Percentiles rank a stretch among this genome's conserved stretches.
Conservation (phyloP, 2,113 vertebrate genomes). For the Megaceryle maxima region DNA sequence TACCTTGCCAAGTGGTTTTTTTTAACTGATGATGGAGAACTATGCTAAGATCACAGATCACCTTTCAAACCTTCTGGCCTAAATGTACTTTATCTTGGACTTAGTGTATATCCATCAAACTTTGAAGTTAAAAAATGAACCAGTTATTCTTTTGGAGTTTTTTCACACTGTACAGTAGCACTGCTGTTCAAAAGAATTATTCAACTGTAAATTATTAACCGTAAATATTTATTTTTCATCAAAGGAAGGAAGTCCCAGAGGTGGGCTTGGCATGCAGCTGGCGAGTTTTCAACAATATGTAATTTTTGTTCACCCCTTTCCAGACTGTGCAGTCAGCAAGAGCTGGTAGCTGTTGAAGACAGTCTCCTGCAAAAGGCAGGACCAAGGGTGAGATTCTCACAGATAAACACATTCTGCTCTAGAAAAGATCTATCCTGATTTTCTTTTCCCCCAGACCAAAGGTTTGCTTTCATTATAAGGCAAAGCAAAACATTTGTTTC, state of each 20-base stretch:
- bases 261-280: conserved; percentile 31
- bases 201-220: background rate
- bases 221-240: conserved; percentile 58
- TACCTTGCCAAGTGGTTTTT: conserved; percentile 6
- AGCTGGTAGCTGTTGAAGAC: conserved; percentile 9
- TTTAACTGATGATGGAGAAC: conserved; percentile 30
- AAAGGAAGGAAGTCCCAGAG: conserved; percentile 30
- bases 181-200: conserved; percentile 11
- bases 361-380: background rate
- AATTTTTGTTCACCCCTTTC: background rate
- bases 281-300: background rate
- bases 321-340: conserved; percentile 9
- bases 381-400: background rate
- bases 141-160: background rate
- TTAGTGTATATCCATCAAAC: background rate
- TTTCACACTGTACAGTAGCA: conserved; percentile 7
- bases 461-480: background rate
- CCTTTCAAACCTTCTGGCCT: conserved; percentile 36
- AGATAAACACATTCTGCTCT: background rate
- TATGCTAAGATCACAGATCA: background rate
- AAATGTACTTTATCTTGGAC: conserved; percentile 45
- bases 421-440: background rate
- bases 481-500: background rate
- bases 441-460: background rate
- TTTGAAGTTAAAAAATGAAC: background rate